These are phyloP conservation scores for Nettapus auritus DNA, from an alignment of 2,113 vertebrate genomes.

Conservation along the genomic window DNA sequence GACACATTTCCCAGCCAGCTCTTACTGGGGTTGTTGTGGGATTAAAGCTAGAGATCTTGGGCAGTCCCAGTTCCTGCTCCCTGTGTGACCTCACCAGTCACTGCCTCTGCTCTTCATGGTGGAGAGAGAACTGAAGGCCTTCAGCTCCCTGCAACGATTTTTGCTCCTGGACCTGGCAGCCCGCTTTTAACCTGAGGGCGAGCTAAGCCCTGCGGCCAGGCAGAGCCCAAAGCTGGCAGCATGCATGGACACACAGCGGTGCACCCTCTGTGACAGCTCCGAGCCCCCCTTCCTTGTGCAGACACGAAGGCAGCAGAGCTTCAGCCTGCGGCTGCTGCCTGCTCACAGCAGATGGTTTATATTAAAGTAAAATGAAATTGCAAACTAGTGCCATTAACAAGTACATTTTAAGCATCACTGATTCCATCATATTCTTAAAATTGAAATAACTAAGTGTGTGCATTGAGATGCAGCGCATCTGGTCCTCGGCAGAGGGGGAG, in stretches of 20 bases:
- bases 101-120: not conserved
- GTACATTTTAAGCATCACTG: constrained; percentile 59
- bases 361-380: constrained; percentile 44
- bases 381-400: constrained; percentile 58
- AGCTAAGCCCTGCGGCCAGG: not conserved
- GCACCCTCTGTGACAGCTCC: not conserved
- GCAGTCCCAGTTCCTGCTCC: not conserved
- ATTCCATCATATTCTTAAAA: constrained; percentile 25
- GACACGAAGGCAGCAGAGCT: not conserved
- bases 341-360: constrained; percentile 52
- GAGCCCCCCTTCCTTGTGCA: not conserved
- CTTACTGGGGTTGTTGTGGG: not conserved
- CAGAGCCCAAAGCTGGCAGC: not conserved
- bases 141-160: not conserved
- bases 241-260: not conserved
- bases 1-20: not conserved
- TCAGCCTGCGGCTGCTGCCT: not conserved
- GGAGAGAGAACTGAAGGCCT: not conserved
- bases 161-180: not conserved
- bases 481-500: not conserved
- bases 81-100: not conserved
- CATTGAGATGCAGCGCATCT: not conserved
- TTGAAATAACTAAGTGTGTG: not conserved
- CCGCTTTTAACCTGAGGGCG: not conserved
- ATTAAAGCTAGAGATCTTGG: not conserved